phyloP scores from a whole-genome alignment of 1,140 invertebrate genomes.

The Drosophila biarmipes region DNA sequence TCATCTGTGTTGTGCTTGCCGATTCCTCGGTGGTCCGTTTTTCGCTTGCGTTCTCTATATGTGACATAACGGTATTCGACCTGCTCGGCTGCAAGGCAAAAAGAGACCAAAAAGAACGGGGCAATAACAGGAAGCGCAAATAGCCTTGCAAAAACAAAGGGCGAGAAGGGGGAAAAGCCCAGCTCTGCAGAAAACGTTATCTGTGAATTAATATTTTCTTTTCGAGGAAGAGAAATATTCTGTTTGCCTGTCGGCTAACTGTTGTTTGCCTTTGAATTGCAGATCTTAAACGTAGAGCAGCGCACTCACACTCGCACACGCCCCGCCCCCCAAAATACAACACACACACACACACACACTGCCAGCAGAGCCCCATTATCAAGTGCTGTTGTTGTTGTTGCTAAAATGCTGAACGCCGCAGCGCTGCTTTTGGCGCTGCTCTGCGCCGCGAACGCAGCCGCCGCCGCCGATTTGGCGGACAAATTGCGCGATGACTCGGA shows the following conservation, averaged over 20 bases:
- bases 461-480: constrained; percentile 66
- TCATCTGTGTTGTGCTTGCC: constrained; percentile 36
- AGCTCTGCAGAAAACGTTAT: constrained; percentile 7
- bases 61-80: constrained; percentile 71
- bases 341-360: constrained; percentile 20
- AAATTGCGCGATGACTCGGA: constrained; percentile 85
- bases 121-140: constrained; percentile 12
- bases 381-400: constrained; percentile 38
- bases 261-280: constrained; percentile 62
- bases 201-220: constrained; percentile 37
- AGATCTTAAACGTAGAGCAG: constrained; percentile 60
- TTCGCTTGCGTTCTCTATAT: constrained; percentile 50
- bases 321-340: constrained; percentile 26
- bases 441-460: constrained; percentile 52
- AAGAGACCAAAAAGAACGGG: constrained; percentile 7
- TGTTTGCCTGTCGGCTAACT: constrained; percentile 14
- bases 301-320: constrained; percentile 31
- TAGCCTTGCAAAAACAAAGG: constrained; percentile 9
- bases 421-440: constrained; percentile 65
- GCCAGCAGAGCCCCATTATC: constrained; percentile 41
- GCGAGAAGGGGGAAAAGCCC: constrained; percentile 12
- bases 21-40: constrained; percentile 30
- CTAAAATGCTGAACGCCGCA: constrained; percentile 53
- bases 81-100: background rate
- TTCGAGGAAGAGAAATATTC: constrained; percentile 4